Base-by-base conservation (phyloP, 2,888 invertebrate species). In the Geophilus truncorum region DNA sequence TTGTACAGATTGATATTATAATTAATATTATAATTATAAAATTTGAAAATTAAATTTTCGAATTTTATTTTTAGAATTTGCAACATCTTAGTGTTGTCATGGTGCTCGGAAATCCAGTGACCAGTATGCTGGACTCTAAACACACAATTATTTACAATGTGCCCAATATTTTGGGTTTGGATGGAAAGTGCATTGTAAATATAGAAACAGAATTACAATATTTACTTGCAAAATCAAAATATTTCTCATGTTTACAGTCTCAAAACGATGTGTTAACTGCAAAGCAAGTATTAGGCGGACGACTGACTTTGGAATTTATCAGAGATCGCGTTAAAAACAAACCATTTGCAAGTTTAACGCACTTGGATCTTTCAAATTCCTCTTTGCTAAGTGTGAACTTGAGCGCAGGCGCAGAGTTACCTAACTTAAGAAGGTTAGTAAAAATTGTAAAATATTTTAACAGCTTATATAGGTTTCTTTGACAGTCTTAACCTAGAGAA, bases 401-500 rank as follows among this genome's bases (percentile, higher is more conserved):
- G 12, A 57, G 18, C 18, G 23, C 15, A 18, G 79, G 32, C n/a
- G 0, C 7, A 0, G 79, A 79, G 7, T 40, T 79, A 18, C 79
- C 79, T 0, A 28, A 51, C 15, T 62, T 79, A 18, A 18, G 30
- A 62, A 79, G 79, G 79, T 79, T n/a, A n/a, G n/a, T n/a, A n/a
- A n/a, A n/a, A n/a, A n/a, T n/a, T n/a, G n/a, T n/a, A n/a, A n/a
- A n/a, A n/a, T n/a, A n/a, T n/a, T n/a, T n/a, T n/a, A n/a, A n/a
- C n/a, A n/a, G n/a, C 12, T 28, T 36, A 21, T 7, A n/a, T 45
- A n/a, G 5, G 15, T 40, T 36, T 36, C 7, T 40, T 7, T 25
- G n/a, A 15, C 45, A 78, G 79, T 18, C 25, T 79, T 30, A 79
- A 79, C 62, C 23, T 79, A 57, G 79, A 79, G 30, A 32, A 62